phyloP scores from a whole-genome alignment of 2,888 invertebrate species.

The Tridacna gigas region DNA sequence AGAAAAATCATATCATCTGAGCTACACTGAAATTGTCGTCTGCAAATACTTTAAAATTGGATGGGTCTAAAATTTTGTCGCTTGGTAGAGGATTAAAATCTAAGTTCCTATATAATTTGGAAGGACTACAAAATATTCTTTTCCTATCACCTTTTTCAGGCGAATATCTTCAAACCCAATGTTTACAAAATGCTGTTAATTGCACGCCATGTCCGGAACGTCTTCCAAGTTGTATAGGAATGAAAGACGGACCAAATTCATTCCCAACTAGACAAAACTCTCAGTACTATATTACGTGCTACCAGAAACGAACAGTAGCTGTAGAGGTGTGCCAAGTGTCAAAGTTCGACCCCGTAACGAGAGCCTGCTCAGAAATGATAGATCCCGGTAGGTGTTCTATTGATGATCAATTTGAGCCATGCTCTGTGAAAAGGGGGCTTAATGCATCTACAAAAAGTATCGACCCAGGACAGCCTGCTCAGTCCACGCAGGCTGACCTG shows the following conservation, averaged over 20 bases:
- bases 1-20: too few species aligned
- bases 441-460: too few species aligned
- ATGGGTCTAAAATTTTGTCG: too few species aligned
- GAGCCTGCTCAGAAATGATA: slow-evolving; percentile 64
- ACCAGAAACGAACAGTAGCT: slow-evolving; percentile 68
- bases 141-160: slow-evolving; percentile 56
- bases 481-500: too few species aligned
- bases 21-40: too few species aligned
- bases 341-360: slow-evolving; percentile 55
- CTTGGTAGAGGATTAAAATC: too few species aligned
- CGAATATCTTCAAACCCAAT: slow-evolving; percentile 70
- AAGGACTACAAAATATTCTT: too few species aligned
- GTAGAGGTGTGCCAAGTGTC: slow-evolving; percentile 73
- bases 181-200: slow-evolving; percentile 62
- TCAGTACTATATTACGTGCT: slow-evolving; percentile 73
- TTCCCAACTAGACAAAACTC: slow-evolving; percentile 71
- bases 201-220: slow-evolving; percentile 75
- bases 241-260: slow-evolving; percentile 69
- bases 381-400: slow-evolving; percentile 56
- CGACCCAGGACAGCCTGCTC: too few species aligned
- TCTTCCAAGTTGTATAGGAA: slow-evolving; percentile 70
- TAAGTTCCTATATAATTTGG: too few species aligned
- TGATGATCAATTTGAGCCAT: too few species aligned
- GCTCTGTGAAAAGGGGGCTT: too few species aligned
- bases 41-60: too few species aligned